These are phyloP conservation scores for Micronycteris hirsuta DNA, from an alignment of 2,113 vertebrate genomes.

Conservation along the genomic window DNA sequence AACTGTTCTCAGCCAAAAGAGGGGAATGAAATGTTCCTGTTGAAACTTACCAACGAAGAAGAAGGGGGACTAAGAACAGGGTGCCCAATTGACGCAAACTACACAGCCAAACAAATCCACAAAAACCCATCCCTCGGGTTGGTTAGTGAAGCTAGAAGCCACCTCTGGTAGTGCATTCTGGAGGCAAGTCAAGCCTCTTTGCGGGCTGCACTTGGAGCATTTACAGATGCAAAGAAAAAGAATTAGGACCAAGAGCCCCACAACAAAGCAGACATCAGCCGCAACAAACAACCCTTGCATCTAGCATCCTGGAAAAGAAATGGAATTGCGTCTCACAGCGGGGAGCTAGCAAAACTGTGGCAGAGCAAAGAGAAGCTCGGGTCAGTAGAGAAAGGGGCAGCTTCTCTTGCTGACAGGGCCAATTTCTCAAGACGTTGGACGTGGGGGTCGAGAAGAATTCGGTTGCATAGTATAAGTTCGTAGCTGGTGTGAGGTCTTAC, in stretches of 20 bases:
- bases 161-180: slow-evolving; percentile 30
- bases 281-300: background rate
- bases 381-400: background rate
- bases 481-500: background rate
- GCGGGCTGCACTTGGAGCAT: slow-evolving; percentile 32
- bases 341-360: background rate
- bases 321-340: background rate
- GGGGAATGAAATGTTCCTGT: slow-evolving; percentile 30
- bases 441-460: background rate
- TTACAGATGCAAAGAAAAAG: slow-evolving; percentile 49
- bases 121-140: slow-evolving; percentile 1
- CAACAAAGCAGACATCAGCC: slow-evolving; percentile 40
- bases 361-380: background rate
- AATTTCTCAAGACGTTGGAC: background rate
- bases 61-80: slow-evolving; percentile 27
- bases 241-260: slow-evolving; percentile 26
- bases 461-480: fast-evolving
- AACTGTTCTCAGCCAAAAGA: background rate
- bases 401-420: background rate
- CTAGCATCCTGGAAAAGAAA: background rate
- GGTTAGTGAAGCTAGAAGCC: slow-evolving; percentile 30
- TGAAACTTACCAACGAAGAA: background rate
- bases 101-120: slow-evolving; percentile 24
- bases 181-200: slow-evolving; percentile 44
- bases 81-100: slow-evolving; percentile 28